These are phyloP conservation scores for Pionites leucogaster DNA, from an alignment of 2,113 vertebrate species.

Conservation along the genomic window DNA sequence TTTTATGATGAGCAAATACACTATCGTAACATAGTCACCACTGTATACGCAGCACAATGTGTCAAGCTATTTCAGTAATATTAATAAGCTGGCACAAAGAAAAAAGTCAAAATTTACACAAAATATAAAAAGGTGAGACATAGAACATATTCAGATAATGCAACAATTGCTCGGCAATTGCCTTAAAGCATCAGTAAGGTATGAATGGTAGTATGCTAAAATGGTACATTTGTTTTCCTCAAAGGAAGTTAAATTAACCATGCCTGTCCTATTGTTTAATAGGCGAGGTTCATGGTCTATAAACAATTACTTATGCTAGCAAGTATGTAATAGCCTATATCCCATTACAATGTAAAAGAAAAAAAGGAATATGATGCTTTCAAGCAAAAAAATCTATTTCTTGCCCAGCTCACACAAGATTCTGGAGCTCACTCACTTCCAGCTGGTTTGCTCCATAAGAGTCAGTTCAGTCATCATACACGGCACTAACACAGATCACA, in stretches of 20 bases:
- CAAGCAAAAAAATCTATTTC: not conserved
- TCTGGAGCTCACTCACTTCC: not conserved
- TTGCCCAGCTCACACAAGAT: not conserved
- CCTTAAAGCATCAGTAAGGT: not conserved
- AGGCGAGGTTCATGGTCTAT: not conserved
- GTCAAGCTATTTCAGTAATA: not conserved
- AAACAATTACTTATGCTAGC: conserved; percentile 38
- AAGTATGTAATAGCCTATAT: not conserved
- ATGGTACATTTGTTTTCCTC: not conserved
- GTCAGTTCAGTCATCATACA: not conserved
- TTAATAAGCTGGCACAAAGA: not conserved
- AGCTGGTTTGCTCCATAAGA: not conserved
- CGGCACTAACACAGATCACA: not conserved
- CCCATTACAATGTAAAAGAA: not conserved
- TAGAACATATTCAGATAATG: not conserved
- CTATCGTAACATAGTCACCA: not conserved
- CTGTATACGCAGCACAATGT: not conserved
- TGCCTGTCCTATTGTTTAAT: not conserved
- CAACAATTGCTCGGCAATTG: not conserved
- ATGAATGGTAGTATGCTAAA: not conserved
- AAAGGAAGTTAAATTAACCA: conserved; percentile 15
- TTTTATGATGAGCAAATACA: not conserved
- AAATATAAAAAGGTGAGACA: not conserved
- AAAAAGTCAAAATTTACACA: not conserved
- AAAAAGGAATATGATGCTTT: not conserved